phyloP scores from a whole-genome alignment of 2,888 invertebrate species.

The Caenorhabditis sulstoni region DNA sequence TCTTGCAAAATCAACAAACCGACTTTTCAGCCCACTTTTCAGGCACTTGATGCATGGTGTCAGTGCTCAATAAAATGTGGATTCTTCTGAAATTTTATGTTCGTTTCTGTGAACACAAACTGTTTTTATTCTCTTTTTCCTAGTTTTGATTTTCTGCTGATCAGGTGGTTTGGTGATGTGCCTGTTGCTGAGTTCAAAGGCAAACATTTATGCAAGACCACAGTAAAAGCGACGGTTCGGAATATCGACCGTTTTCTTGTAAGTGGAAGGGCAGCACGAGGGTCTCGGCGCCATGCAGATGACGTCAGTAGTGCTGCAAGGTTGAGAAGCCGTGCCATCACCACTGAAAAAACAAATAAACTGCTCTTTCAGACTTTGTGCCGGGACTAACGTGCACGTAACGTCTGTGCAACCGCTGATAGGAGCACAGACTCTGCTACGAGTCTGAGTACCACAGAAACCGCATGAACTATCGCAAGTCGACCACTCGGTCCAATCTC shows the following conservation, averaged over 20 bases:
- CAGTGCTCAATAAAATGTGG: conserved; percentile 5
- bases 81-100: conserved; percentile 1
- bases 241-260: conserved; percentile 46
- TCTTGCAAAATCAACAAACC: conserved; percentile 14
- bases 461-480: conserved; percentile 43
- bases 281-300: conserved; percentile 34
- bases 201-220: conserved; percentile 22
- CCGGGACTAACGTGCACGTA: conserved; percentile 24
- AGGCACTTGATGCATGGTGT: neutral
- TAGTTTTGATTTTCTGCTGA: neutral
- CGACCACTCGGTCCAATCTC: conserved; percentile 42
- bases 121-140: neutral
- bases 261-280: conserved; percentile 33
- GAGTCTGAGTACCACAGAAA: conserved; percentile 47
- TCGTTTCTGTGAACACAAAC: neutral
- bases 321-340: conserved; percentile 31
- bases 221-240: conserved; percentile 32
- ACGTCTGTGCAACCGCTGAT: conserved; percentile 37
- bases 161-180: neutral
- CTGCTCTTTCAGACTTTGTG: neutral
- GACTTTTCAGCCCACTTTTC: neutral
- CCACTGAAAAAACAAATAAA: conserved; percentile 33
- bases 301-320: conserved; percentile 36
- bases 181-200: neutral
- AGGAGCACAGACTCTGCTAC: conserved; percentile 30